Base-by-base conservation (phyloP, 2,888 invertebrate species). In the Diachrysia chrysitis region DNA sequence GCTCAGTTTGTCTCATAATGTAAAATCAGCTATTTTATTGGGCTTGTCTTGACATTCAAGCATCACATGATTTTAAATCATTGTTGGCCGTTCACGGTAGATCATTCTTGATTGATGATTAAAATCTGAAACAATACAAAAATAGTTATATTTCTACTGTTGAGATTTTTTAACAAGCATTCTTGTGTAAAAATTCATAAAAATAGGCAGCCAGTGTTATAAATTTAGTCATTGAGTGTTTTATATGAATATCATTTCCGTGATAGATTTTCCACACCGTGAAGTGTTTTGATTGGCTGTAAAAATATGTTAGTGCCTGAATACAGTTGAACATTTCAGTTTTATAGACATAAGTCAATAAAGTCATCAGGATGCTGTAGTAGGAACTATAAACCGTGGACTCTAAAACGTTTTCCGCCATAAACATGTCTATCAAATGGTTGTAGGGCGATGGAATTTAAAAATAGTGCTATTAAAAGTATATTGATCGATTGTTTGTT, bases 1-100 rank as follows among this genome's bases (percentile, higher is more conserved):
- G 67, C 64, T 73, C 69, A 79, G 61, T 79, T 74, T 83, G 79
- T 81, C 75, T 87, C 89, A 90, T 88, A 86, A 83, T 89, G 87
- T 85, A 78, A 70, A 74, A 58, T 63, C 66, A 10, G 69, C 12
- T 58, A 62, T 57, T 71, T 51, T 57, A 66, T 60, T 65, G 10
- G 19, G 42, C 37, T 54, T 69, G 46, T 55, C 53, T 57, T 23
- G 25, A 16, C 14, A 37, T 54, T 10, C 23, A 63, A 72, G 61
- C n/a, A 69, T 67, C 32, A 46, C 53, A 54, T 51, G 23, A 65
- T 46, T 35, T 66, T 37, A 12, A 42, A 62, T n/a, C 35, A 59
- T 75, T 58, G 23, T 59, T 48, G 55, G 66, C 65, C 64, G 73
- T 56, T 63, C 66, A 29, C 57, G 48, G 63, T 72, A 68, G 71